A percentile compares a stretch with the other conserved stretches of the same genome.
Conservation (phyloP, 2,888 invertebrate species). For the Drosophila incognita region DNA sequence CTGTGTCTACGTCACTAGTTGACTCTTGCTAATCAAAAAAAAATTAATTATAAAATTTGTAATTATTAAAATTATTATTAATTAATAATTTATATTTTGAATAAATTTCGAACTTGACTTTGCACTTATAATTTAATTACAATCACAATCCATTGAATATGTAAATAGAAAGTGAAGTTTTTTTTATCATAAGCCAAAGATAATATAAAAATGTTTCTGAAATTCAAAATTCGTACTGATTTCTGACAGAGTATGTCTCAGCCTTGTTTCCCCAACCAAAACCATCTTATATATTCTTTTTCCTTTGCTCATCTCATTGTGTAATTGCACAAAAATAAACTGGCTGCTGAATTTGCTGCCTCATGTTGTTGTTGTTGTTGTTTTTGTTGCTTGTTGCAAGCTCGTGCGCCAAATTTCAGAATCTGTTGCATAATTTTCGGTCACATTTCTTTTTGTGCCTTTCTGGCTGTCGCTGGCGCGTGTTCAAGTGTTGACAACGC, state of each 20-base stretch:
- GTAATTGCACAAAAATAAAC: constrained; percentile 78
- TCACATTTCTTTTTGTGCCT: constrained; percentile 42
- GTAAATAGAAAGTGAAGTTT: not conserved
- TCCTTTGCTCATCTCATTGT: constrained; percentile 50
- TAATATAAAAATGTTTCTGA: not conserved
- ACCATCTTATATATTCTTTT: constrained; percentile 22
- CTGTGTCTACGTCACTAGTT: no score
- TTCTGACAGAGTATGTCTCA: not conserved
- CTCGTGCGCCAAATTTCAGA: constrained; percentile 67
- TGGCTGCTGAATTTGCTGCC: constrained; percentile 33
- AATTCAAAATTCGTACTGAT: not conserved
- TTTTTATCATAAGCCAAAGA: not conserved
- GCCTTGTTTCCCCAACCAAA: not conserved
- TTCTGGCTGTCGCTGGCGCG: constrained; percentile 65
- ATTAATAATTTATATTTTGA: no score
- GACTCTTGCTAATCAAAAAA: not conserved
- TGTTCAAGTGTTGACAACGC: constrained; percentile 79
- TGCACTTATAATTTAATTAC: no score
- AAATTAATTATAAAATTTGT: no score
- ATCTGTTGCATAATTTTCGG: constrained; percentile 77
- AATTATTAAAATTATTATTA: no score
- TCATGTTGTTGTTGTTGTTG: constrained; percentile 16
- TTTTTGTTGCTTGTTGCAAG: constrained; percentile 28
- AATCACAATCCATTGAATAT: not conserved
- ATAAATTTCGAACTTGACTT: no score